phyloP scores from a whole-genome alignment of 2,797 vertebrate genomes.

The Acanthurus lineatus region DNA sequence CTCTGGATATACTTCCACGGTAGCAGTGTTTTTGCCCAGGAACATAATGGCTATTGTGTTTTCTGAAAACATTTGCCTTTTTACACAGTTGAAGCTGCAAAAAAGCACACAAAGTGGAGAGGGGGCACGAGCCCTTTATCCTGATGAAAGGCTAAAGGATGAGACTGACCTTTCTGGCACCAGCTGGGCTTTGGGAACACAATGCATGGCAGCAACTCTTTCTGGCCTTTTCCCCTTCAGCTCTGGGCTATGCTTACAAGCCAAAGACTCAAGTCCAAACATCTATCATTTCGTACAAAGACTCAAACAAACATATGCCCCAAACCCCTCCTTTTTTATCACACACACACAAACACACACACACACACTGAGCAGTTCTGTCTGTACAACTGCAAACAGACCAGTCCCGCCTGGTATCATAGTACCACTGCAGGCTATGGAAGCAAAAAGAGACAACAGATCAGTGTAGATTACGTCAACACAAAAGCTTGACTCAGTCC shows the following conservation, averaged over 20 bases:
- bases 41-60: slow-evolving; percentile 81
- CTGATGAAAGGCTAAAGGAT: slow-evolving; percentile 84
- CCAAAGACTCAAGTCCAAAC: slow-evolving; percentile 80
- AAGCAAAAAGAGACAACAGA: slow-evolving; percentile 79
- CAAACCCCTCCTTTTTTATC: slow-evolving; percentile 71
- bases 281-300: slow-evolving; percentile 80
- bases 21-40: slow-evolving; percentile 60
- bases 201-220: slow-evolving; percentile 76
- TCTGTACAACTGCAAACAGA: slow-evolving; percentile 79
- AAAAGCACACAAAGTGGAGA: slow-evolving; percentile 73
- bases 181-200: slow-evolving; percentile 82
- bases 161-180: slow-evolving; percentile 83
- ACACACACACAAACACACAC: slow-evolving; percentile 65
- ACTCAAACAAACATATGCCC: slow-evolving; percentile 74
- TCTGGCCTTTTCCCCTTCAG: slow-evolving; percentile 79
- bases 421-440: slow-evolving; percentile 83
- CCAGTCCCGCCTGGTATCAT: slow-evolving; percentile 79
- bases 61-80: slow-evolving; percentile 74
- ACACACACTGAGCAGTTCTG: slow-evolving; percentile 66
- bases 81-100: slow-evolving; percentile 72
- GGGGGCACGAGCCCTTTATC: slow-evolving; percentile 77
- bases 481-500: slow-evolving; percentile 74
- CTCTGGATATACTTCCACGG: slow-evolving; percentile 55
- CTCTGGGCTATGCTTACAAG: slow-evolving; percentile 80
- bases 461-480: slow-evolving; percentile 82